These are phyloP conservation scores for Teinopalpus imperialis DNA, from an alignment of 2,888 invertebrate species.

Conservation along the genomic window DNA sequence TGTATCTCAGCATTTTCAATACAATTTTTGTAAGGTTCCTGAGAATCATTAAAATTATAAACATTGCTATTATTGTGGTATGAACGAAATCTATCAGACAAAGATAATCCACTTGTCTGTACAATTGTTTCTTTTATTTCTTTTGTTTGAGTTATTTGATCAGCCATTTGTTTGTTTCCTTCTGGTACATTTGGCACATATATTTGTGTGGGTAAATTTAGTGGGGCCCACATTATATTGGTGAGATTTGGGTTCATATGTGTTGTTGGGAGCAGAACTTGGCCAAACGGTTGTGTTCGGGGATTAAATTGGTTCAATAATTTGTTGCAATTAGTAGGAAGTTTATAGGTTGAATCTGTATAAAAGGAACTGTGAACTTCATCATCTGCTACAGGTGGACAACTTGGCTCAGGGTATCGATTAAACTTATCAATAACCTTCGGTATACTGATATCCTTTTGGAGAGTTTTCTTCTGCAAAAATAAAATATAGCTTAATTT, in stretches of 20 bases:
- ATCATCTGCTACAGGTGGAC: slow-evolving; percentile 30
- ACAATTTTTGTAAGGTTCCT: neutral
- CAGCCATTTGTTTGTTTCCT: slow-evolving; percentile 5
- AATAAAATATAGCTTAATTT: too few species aligned
- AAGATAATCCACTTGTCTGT: neutral
- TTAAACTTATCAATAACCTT: slow-evolving; percentile 34
- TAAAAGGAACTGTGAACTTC: neutral
- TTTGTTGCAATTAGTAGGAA: slow-evolving; percentile 1
- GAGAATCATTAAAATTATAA: neutral
- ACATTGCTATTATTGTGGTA: neutral
- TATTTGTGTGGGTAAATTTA: slow-evolving; percentile 6
- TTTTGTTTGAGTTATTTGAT: neutral
- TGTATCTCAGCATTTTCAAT: neutral
- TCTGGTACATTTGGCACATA: neutral
- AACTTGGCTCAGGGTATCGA: slow-evolving; percentile 41
- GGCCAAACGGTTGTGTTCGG: neutral
- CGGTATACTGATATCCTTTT: slow-evolving; percentile 31
- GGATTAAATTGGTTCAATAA: neutral
- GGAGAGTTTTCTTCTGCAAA: slow-evolving; percentile 8
- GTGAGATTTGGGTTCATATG: slow-evolving; percentile 4
- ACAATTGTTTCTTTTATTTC: neutral
- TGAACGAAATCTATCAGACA: neutral
- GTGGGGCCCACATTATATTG: slow-evolving; percentile 9
- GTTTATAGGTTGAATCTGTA: neutral
- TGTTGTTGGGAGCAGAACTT: neutral